Percentiles rank a stretch among this genome's conserved stretches.
Conservation (phyloP, 2,113 vertebrate genomes). For the Athene noctua region DNA sequence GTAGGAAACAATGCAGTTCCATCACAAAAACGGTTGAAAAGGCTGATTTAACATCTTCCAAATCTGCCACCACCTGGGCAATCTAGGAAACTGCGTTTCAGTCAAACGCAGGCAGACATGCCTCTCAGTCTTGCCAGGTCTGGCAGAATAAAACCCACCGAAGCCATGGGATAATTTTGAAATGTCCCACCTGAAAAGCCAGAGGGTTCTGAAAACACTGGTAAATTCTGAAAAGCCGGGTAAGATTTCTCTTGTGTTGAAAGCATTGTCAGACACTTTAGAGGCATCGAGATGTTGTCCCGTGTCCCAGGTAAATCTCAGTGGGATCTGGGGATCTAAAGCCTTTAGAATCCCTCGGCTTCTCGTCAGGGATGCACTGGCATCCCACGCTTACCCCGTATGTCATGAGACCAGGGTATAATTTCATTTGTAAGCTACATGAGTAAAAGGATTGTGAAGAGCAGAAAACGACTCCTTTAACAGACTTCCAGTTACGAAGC, state of each 20-base stretch:
- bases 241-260: neutral
- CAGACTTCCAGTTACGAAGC: neutral
- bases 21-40: neutral
- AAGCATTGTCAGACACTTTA: neutral
- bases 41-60: neutral
- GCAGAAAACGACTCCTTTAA: neutral
- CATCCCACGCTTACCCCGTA: neutral
- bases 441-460: neutral
- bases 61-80: neutral
- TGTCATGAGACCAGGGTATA: neutral
- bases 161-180: neutral
- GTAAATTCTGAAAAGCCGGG: neutral
- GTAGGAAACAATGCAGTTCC: neutral
- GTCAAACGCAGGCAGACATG: neutral
- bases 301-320: neutral
- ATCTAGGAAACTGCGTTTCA: neutral
- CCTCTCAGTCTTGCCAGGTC: neutral
- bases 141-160: fast-evolving
- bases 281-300: neutral
- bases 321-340: neutral
- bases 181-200: neutral
- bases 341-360: neutral
- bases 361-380: neutral
- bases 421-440: neutral
- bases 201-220: neutral